These are phyloP conservation scores for Ibidorhyncha struthersii DNA, from an alignment of 2,113 vertebrate species.

Conservation along the genomic window DNA sequence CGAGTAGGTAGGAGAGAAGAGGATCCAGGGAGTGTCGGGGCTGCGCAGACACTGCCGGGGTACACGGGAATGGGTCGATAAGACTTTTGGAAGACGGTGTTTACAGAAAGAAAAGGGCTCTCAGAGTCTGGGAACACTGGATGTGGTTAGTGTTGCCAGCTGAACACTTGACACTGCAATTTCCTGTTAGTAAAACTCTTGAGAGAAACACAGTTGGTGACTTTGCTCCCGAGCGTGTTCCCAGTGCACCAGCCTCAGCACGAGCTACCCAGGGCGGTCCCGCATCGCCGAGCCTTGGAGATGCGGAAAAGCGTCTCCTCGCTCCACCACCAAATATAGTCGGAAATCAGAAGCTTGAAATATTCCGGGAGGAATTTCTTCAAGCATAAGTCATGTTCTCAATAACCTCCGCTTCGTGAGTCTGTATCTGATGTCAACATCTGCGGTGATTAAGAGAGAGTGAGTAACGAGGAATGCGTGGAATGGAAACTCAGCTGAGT, in stretches of 20 bases:
- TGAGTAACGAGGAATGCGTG: neutral
- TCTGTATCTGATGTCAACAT: neutral
- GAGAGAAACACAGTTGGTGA: neutral
- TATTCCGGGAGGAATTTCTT: neutral
- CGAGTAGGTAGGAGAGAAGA: rapidly evolving
- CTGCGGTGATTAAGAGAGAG: neutral
- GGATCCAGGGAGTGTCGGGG: neutral
- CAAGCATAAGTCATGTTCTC: neutral
- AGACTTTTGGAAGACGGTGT: neutral
- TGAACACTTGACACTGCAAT: neutral
- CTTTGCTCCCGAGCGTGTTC: neutral
- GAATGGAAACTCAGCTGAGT: constrained; percentile 41
- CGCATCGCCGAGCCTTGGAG: neutral
- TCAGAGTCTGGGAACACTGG: neutral
- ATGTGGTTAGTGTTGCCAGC: neutral
- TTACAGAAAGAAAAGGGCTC: neutral
- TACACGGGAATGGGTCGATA: rapidly evolving
- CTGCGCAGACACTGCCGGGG: neutral
- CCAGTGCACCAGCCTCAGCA: neutral
- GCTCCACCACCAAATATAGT: neutral
- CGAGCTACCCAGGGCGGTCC: neutral
- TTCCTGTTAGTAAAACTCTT: neutral
- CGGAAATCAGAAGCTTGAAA: neutral
- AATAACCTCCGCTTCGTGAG: neutral
- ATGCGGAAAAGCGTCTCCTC: neutral